These are phyloP conservation scores for Silurus meridionalis DNA, from an alignment of 2,113 vertebrate genomes.

Conservation along the genomic window DNA sequence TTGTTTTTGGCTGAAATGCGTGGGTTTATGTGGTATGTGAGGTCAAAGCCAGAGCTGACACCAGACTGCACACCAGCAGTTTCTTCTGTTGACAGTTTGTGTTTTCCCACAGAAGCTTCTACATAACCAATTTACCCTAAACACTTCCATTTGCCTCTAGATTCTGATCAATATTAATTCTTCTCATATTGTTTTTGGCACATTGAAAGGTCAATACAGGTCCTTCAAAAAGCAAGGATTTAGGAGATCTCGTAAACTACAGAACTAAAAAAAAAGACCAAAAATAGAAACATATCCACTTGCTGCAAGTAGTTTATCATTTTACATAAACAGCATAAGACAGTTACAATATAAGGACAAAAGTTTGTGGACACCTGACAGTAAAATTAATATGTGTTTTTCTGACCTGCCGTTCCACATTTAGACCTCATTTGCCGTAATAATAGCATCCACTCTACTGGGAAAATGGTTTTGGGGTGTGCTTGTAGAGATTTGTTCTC, in stretches of 20 bases:
- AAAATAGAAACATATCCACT: not conserved
- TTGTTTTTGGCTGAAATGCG: constrained; percentile 36
- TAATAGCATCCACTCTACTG: too few species aligned
- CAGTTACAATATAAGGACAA: not conserved
- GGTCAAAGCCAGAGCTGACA: constrained; percentile 60
- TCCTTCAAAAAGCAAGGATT: constrained; percentile 47
- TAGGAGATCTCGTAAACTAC: constrained; percentile 51
- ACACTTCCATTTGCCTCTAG: constrained; percentile 26
- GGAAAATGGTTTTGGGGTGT: too few species aligned
- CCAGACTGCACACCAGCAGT: constrained; percentile 63
- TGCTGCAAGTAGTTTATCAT: not conserved
- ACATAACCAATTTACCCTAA: constrained; percentile 37
- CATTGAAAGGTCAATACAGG: constrained; percentile 60
- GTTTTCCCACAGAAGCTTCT: constrained; percentile 73
- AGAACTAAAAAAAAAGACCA: constrained; percentile 13
- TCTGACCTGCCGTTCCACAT: too few species aligned
- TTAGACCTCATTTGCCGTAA: too few species aligned
- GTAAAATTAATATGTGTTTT: too few species aligned
- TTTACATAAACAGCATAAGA: not conserved
- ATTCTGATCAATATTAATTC: constrained; percentile 49
- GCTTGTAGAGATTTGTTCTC: too few species aligned
- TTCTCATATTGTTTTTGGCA: constrained; percentile 53
- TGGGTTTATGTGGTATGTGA: constrained; percentile 63
- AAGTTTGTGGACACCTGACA: too few species aligned
- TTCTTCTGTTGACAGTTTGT: constrained; percentile 66